phyloP scores from a whole-genome alignment of 2,797 vertebrate genomes.

The Avahi laniger region DNA sequence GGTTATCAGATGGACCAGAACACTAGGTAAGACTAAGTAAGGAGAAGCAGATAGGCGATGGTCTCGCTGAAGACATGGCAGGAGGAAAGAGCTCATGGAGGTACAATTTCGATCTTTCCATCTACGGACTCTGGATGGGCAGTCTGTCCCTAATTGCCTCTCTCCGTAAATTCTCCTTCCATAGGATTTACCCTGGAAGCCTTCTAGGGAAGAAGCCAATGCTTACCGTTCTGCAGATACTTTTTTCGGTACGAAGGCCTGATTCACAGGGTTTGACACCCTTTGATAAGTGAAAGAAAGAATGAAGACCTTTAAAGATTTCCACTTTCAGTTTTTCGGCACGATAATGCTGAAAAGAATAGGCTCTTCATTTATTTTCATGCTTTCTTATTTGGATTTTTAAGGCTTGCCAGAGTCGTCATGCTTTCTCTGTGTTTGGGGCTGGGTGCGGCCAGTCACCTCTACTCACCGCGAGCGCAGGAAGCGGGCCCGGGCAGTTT shows the following conservation, averaged over 20 bases:
- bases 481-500: fast-evolving
- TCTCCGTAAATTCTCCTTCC: fast-evolving
- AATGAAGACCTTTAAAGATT: background rate
- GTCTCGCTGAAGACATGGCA: fast-evolving
- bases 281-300: background rate
- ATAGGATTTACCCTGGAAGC: fast-evolving
- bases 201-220: fast-evolving
- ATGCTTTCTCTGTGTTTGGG: background rate
- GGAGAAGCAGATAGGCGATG: background rate
- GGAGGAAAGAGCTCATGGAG: no score
- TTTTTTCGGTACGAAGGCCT: background rate
- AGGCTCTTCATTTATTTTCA: fast-evolving
- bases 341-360: background rate
- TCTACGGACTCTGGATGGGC: fast-evolving
- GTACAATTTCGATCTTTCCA: fast-evolving
- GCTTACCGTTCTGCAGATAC: fast-evolving
- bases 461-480: fast-evolving
- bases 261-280: background rate
- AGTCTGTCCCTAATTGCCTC: fast-evolving
- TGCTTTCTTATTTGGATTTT: background rate
- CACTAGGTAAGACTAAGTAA: fast-evolving
- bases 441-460: fast-evolving
- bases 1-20: background rate
- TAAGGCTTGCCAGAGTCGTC: background rate
- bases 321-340: no score